Conservation (phyloP, 2,797 vertebrate species). For the Geotria australis region DNA sequence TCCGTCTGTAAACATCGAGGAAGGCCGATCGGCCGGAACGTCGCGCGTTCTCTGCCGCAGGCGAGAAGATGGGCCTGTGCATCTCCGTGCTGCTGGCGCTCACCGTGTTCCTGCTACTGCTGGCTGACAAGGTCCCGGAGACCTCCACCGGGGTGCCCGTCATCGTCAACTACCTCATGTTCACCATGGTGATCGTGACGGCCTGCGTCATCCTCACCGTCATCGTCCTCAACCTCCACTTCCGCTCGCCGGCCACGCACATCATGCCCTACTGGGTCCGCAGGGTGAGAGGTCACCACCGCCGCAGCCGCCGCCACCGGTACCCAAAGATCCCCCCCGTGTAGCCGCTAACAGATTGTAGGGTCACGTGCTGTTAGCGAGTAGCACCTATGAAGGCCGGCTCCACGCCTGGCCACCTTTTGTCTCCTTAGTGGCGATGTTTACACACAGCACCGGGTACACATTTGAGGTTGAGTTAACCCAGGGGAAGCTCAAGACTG, state of each 20-base stretch:
- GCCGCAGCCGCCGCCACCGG: too few relatives aligned
- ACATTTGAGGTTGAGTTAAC: too few relatives aligned
- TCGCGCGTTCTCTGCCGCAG: conserved; percentile 8
- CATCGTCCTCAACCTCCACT: conserved; percentile 56
- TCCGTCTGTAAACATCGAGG: too few relatives aligned
- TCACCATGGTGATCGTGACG: conserved; percentile 58
- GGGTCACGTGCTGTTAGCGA: too few relatives aligned
- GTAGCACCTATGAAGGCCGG: too few relatives aligned
- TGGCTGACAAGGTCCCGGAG: conserved; percentile 63
- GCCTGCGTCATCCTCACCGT: conserved; percentile 61
- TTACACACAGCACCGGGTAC: too few relatives aligned
- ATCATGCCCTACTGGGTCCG: conserved; percentile 47
- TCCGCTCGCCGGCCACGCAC: conserved; percentile 44
- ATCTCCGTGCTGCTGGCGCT: conserved; percentile 64
- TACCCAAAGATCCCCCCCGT: too few relatives aligned
- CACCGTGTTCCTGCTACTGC: conserved; percentile 62
- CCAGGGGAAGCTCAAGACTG: too few relatives aligned
- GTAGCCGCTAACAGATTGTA: too few relatives aligned
- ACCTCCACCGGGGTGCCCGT: conserved; percentile 52
- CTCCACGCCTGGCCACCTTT: too few relatives aligned
- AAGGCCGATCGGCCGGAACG: too few relatives aligned
- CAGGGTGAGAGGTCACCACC: conserved; percentile 28
- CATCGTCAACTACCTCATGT: conserved; percentile 68
- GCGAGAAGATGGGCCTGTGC: conserved; percentile 68
- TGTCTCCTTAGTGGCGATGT: too few relatives aligned